phyloP scores from a whole-genome alignment of 2,888 invertebrate genomes.

The Meandrusa payeni region DNA sequence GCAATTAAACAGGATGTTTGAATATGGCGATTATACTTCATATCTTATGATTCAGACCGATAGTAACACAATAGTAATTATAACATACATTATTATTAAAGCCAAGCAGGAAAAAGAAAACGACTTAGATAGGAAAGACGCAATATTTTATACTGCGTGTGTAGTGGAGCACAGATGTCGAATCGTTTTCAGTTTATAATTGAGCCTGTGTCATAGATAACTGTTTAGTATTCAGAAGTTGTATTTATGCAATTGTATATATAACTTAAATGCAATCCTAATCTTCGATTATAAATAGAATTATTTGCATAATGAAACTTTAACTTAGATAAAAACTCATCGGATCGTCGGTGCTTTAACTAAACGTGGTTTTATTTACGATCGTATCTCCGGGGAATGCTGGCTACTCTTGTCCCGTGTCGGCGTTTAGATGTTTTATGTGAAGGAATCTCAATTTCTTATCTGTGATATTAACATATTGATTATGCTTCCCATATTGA shows the following conservation, averaged over 20 bases:
- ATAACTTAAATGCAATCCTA: slow-evolving; percentile 26
- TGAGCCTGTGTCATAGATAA: not conserved
- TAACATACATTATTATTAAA: too few species aligned
- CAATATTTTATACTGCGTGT: too few species aligned
- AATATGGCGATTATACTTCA: too few species aligned
- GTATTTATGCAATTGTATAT: slow-evolving; percentile 27
- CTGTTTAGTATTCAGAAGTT: slow-evolving; percentile 8
- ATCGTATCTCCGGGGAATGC: slow-evolving; percentile 63
- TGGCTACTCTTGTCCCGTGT: slow-evolving; percentile 59
- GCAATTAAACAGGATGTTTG: too few species aligned
- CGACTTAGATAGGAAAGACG: too few species aligned
- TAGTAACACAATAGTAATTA: too few species aligned
- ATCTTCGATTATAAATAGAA: slow-evolving; percentile 31
- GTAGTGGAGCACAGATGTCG: too few species aligned
- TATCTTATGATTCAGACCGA: too few species aligned
- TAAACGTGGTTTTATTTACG: slow-evolving; percentile 55
- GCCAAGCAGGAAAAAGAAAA: too few species aligned
- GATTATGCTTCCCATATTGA: slow-evolving; percentile 71
- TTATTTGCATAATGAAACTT: slow-evolving; percentile 49
- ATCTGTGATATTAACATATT: slow-evolving; percentile 76
- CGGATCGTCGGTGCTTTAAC: slow-evolving; percentile 45
- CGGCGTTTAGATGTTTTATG: slow-evolving; percentile 61
- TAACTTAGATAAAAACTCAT: slow-evolving; percentile 51
- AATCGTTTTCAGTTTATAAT: too few species aligned
- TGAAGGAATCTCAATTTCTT: slow-evolving; percentile 65